Evolutionary conservation across 2,113 vertebrate genomes (phyloP).

Genomic region (Puffinus mauretanicus): DNA sequence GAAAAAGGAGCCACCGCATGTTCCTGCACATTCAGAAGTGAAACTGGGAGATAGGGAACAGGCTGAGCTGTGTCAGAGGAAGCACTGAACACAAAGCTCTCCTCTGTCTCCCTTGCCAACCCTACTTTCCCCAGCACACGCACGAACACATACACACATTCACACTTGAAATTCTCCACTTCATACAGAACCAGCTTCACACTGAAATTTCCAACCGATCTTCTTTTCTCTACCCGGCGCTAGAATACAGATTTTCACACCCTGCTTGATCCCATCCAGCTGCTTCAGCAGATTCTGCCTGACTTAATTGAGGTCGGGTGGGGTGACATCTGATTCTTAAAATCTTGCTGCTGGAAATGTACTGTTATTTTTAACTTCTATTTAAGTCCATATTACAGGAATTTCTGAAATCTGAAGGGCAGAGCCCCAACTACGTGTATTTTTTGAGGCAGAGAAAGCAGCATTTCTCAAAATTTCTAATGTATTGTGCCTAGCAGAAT

Average conservation of each 20-base stretch:
- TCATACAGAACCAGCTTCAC: slow-evolving; percentile 55
- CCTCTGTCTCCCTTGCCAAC: slow-evolving; percentile 86
- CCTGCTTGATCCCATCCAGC: slow-evolving; percentile 16
- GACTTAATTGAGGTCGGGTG: neutral
- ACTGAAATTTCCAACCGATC: slow-evolving; percentile 16
- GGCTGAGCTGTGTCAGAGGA: slow-evolving; percentile 66
- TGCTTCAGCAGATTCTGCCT: slow-evolving; percentile 17
- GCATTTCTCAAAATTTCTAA: neutral
- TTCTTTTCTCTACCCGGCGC: neutral
- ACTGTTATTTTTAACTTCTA: neutral
- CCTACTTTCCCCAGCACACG: slow-evolving; percentile 74
- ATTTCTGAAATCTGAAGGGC: neutral
- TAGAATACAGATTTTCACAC: slow-evolving; percentile 20
- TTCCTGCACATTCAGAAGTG: slow-evolving; percentile 58
- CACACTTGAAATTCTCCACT: slow-evolving; percentile 80
- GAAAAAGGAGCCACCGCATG: slow-evolving; percentile 82
- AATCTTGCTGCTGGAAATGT: neutral
- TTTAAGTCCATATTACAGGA: neutral
- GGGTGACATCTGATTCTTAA: slow-evolving; percentile 33
- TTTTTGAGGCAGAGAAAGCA: neutral
- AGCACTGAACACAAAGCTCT: slow-evolving; percentile 83
- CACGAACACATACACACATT: slow-evolving; percentile 73
- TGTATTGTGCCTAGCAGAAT: neutral
- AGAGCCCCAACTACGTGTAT: neutral
- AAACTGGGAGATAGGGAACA: slow-evolving; percentile 58